These are phyloP conservation scores for Eciton burchellii DNA, from an alignment of 1,140 invertebrate genomes.

Conservation along the genomic window DNA sequence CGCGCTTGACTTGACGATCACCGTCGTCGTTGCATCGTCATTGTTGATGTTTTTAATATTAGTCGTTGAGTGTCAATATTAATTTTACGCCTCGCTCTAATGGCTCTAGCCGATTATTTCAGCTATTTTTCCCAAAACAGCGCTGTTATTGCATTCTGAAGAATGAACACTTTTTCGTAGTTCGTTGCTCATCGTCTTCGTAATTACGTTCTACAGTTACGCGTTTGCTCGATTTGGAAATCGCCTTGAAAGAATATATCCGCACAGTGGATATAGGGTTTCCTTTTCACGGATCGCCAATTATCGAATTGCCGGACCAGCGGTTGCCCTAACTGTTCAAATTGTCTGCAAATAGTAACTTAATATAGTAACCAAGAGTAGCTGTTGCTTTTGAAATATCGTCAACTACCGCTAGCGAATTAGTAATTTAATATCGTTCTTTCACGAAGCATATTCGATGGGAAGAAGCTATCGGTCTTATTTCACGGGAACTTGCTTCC, in stretches of 20 bases:
- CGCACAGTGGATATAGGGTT: constrained; percentile 56
- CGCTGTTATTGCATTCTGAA: not conserved
- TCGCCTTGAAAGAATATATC: constrained; percentile 31
- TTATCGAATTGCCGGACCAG: constrained; percentile 37
- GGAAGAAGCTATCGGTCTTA: constrained; percentile 49
- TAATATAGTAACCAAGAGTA: constrained; percentile 59
- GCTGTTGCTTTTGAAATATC: constrained; percentile 51
- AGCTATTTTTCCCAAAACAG: not conserved
- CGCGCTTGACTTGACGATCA: constrained; percentile 10
- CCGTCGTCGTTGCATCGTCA: not conserved
- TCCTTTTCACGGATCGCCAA: constrained; percentile 56
- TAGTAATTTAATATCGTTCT: constrained; percentile 69
- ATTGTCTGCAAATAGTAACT: constrained; percentile 71
- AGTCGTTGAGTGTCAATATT: not conserved
- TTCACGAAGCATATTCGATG: constrained; percentile 44
- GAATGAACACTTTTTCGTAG: not conserved
- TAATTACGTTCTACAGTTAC: constrained; percentile 28
- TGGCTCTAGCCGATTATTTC: not conserved
- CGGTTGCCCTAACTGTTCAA: constrained; percentile 65
- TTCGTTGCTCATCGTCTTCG: not conserved
- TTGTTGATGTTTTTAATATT: not conserved
- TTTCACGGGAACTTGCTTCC: constrained; percentile 71
- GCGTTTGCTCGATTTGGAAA: constrained; percentile 1
- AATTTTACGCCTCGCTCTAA: constrained; percentile 7
- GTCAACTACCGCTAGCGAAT: constrained; percentile 44